Conservation (phyloP, 2,113 vertebrate species). For the Phaethon lepturus region DNA sequence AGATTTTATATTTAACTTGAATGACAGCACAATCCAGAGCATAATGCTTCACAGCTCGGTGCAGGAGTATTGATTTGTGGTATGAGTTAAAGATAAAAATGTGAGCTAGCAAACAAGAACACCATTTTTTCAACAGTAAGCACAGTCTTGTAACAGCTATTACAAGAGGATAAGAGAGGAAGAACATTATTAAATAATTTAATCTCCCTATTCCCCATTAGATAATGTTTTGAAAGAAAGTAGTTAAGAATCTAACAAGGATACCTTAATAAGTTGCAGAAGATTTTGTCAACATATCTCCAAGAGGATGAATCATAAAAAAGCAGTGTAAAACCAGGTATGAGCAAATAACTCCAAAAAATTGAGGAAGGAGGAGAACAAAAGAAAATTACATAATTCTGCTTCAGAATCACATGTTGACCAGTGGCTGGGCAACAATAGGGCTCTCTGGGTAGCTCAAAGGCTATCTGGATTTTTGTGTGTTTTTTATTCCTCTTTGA, state of each 20-base stretch:
- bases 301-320: neutral
- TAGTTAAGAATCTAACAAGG: neutral
- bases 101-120: neutral
- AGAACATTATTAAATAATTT: neutral
- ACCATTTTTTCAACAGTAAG: neutral
- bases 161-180: neutral
- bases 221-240: accelerated
- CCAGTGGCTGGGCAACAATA: neutral
- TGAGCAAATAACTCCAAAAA: neutral
- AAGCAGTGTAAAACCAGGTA: accelerated
- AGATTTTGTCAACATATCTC: neutral
- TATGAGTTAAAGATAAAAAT: neutral
- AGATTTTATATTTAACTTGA: neutral
- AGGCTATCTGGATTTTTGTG: neutral
- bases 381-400: neutral
- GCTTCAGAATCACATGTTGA: neutral
- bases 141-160: neutral
- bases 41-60: neutral
- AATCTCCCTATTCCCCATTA: neutral
- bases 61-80: neutral
- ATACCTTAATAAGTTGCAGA: neutral
- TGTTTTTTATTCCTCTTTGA: neutral
- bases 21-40: neutral
- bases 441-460: neutral
- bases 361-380: accelerated